Conservation (phyloP, 2,797 vertebrate genomes). For the Poecilia wingei region DNA sequence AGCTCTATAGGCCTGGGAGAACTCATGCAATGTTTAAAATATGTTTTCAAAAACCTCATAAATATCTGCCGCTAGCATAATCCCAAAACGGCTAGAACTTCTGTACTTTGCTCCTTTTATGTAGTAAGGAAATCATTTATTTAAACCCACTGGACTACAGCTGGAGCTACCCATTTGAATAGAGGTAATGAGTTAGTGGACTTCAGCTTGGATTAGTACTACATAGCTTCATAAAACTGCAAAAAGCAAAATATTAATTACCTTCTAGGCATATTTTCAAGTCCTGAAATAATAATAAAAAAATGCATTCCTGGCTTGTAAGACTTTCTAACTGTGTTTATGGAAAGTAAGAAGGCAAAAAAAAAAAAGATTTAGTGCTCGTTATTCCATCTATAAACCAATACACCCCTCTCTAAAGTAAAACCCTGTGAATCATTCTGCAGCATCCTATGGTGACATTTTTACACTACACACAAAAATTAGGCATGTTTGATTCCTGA, state of each 20-base stretch:
- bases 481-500: neutral
- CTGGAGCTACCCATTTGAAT: neutral
- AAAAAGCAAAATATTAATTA: neutral
- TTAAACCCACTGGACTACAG: neutral
- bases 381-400: neutral
- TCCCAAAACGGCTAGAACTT: neutral
- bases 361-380: neutral
- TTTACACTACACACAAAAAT: neutral
- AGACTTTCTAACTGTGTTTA: neutral
- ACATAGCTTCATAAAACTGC: neutral
- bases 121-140: neutral
- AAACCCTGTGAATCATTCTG: neutral
- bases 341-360: neutral
- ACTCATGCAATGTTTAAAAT: neutral
- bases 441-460: neutral
- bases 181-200: neutral
- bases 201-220: neutral
- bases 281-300: neutral
- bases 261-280: neutral
- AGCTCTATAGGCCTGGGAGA: neutral
- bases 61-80: neutral
- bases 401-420: neutral
- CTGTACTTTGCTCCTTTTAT: neutral
- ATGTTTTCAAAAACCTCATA: neutral
- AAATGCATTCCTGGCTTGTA: neutral